Evolutionary conservation across 2,113 vertebrate species (phyloP).

Genomic region (Nettapus auritus): DNA sequence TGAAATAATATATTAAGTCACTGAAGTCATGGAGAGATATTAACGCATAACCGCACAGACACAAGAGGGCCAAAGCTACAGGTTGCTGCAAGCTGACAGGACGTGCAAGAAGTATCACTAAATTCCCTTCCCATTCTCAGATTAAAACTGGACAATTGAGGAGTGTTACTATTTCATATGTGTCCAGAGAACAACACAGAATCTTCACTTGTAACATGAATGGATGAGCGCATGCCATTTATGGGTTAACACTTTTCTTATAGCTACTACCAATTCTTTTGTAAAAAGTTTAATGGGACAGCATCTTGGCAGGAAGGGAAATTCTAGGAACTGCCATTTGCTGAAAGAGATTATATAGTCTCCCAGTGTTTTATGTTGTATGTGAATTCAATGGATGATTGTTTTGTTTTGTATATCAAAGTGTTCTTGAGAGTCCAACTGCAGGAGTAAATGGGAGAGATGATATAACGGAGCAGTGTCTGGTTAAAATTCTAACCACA

Average conservation of each 20-base stretch:
- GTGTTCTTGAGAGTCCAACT: background rate
- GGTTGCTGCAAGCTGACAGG: background rate
- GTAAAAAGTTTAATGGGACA: background rate
- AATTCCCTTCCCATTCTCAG: background rate
- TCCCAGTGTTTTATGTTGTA: background rate
- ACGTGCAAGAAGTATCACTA: background rate
- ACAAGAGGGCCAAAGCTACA: background rate
- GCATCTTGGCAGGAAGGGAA: background rate
- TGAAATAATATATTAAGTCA: background rate
- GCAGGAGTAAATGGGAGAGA: background rate
- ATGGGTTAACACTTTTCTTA: background rate
- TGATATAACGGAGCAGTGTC: background rate
- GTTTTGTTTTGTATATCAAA: background rate
- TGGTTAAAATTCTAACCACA: background rate
- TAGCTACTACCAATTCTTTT: background rate
- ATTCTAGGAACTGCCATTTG: background rate
- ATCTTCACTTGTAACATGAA: background rate
- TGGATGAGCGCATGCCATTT: background rate
- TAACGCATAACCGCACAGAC: background rate
- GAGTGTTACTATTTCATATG: background rate
- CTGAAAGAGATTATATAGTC: background rate
- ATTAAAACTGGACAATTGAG: background rate
- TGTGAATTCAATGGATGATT: background rate
- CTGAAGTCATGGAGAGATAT: background rate
- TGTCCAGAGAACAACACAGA: background rate